Conservation (phyloP, 2,113 vertebrate genomes). For the Abramis brama region DNA sequence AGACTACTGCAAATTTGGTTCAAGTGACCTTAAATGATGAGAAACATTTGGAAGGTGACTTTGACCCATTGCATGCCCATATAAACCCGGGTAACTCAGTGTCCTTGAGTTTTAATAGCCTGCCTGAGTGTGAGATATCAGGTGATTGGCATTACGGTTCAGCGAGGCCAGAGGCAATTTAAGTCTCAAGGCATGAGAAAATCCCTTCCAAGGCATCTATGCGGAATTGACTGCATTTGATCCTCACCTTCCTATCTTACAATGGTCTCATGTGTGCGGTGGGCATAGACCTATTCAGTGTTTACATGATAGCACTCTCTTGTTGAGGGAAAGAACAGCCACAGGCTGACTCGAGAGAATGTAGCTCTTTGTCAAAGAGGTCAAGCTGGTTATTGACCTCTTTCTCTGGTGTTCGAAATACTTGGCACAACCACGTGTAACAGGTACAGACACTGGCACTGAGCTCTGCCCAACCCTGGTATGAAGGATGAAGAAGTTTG, state of each 20-base stretch:
- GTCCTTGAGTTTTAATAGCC: slow-evolving; percentile 64
- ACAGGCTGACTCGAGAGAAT: slow-evolving; percentile 26
- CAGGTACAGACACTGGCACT: slow-evolving; percentile 8
- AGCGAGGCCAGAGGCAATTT: slow-evolving; percentile 66
- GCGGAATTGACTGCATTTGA: slow-evolving; percentile 65
- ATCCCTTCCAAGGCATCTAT: slow-evolving; percentile 64
- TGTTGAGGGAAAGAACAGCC: slow-evolving; percentile 61
- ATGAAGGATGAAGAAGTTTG: not conserved
- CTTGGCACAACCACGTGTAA: slow-evolving; percentile 19
- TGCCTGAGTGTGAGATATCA: slow-evolving; percentile 72
- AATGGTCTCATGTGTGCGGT: slow-evolving; percentile 65
- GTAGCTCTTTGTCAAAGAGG: slow-evolving; percentile 24
- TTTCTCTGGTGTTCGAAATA: slow-evolving; percentile 28
- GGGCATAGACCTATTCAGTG: slow-evolving; percentile 32
- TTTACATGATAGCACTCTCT: slow-evolving; percentile 42
- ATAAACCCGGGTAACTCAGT: slow-evolving; percentile 66
- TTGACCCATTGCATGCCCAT: slow-evolving; percentile 60
- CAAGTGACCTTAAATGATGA: not conserved
- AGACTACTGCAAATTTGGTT: not conserved
- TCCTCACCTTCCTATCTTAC: slow-evolving; percentile 65
- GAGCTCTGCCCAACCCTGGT: slow-evolving; percentile 2
- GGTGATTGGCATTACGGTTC: slow-evolving; percentile 78
- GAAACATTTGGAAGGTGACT: slow-evolving; percentile 15
- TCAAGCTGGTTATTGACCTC: slow-evolving; percentile 25
- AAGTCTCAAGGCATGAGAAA: slow-evolving; percentile 74